Base-by-base conservation (phyloP, 1,140 invertebrate genomes). In the Drosophila pectinifera region DNA sequence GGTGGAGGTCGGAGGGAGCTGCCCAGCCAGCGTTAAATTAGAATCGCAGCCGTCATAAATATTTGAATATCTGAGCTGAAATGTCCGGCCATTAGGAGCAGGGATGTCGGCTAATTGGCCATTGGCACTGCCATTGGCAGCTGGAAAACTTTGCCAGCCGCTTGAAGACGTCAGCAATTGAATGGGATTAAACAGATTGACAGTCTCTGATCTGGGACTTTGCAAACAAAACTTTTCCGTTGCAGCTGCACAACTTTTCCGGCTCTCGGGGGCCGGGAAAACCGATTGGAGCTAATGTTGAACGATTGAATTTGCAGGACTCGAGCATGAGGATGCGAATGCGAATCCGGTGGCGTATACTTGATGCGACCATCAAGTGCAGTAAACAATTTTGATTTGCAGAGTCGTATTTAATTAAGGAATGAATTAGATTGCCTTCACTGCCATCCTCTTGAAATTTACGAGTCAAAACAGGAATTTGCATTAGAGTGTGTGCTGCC, bases 21-120 rank as follows among this genome's bases (percentile, higher is more conserved):
- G 83, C 49, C 77, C 83, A 77, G 59, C 78, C 49, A 89, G 84
- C 83, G 83, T 86, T 89, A 89, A 86, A 86, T 86, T 86, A 80
- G 79, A 86, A 88, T 79, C 45, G 53, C 75, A 68, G 77, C 75
- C 54, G 46, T 72, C 70, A 88, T 88, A 82, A 88, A 83, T 88
- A 79, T 88, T 88, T 86, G 74, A 88, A 83, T 79, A 59, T 65
- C 75, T 36, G 46, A 57, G 56, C 61, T 61, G 70, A 62, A 42
- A 64, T 62, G 49, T 45, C 46, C 45, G 62, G 62, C 59, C 79
- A 77, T 80, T 86, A 63, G 56, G 34, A 62, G 49, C 51, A 31
- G 68, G 42, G 22, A 43, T 45, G 54, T 38, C 56, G 49, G 53
- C 78, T 80, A 62, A 84, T 62, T 83, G 72, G 57, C 54, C 43